A percentile compares a stretch with the other conserved stretches of the same genome.
phyloP scores from a whole-genome alignment of 2,113 vertebrate genomes.

The Podilymbus podiceps region DNA sequence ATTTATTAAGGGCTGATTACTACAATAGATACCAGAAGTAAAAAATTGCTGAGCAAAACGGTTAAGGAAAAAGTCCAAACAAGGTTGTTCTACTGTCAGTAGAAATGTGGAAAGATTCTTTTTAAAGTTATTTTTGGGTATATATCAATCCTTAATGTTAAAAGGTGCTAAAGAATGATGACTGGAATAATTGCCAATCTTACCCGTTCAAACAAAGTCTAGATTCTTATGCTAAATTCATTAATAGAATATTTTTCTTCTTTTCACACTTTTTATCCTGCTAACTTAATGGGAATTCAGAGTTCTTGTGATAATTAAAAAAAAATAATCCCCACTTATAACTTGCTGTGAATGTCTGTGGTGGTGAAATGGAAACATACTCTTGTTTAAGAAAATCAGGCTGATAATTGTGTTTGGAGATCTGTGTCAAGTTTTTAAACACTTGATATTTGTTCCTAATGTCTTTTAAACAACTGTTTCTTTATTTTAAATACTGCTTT shows the following conservation, averaged over 20 bases:
- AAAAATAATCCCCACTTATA: neutral
- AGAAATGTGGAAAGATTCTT: neutral
- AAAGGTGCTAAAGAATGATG: neutral
- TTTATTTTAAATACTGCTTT: neutral
- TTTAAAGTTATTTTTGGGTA: neutral
- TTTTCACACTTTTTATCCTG: neutral
- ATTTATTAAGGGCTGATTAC: neutral
- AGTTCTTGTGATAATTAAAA: neutral
- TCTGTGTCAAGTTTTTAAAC: neutral
- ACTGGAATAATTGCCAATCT: neutral
- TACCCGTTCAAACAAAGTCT: neutral
- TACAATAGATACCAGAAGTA: neutral
- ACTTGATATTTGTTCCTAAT: neutral
- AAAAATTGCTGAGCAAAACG: neutral
- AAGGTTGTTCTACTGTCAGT: neutral
- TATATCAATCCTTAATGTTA: neutral
- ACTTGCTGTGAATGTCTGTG: neutral
- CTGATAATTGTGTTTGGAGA: neutral
- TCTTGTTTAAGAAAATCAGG: neutral
- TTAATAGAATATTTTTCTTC: neutral
- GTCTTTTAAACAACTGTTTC: neutral
- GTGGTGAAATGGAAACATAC: neutral
- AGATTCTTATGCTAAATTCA: neutral
- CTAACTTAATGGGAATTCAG: neutral
- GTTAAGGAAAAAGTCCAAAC: neutral